Conservation (phyloP, 2,797 vertebrate species). For the Spea hammondii region DNA sequence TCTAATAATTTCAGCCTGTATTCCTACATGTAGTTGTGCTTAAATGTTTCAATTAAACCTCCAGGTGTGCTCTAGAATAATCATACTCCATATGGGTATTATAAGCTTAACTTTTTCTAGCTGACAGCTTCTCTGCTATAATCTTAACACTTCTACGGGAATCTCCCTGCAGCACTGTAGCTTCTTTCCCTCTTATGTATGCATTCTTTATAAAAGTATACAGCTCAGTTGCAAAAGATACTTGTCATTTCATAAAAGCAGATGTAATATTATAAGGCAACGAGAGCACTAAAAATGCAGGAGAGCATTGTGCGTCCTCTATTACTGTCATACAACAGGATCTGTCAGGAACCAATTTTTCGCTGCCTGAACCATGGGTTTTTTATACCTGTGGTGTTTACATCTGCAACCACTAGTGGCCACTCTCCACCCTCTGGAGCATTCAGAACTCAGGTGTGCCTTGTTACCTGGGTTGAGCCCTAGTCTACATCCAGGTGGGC, state of each 20-base stretch:
- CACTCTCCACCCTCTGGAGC: too few species aligned
- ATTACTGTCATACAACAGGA: too few species aligned
- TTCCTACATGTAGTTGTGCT: constrained; percentile 24
- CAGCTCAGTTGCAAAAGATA: constrained; percentile 11
- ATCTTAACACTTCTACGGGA: constrained; percentile 22
- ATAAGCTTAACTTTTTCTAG: constrained; percentile 36
- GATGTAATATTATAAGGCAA: not conserved
- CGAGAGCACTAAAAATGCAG: not conserved
- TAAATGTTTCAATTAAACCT: constrained; percentile 48
- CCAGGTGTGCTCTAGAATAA: constrained; percentile 36
- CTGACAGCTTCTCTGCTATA: constrained; percentile 31
- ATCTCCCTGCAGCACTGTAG: constrained; percentile 22
- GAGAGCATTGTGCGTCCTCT: too few species aligned
- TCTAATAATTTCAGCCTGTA: constrained; percentile 15
- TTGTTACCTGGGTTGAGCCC: too few species aligned
- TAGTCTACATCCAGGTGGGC: too few species aligned
- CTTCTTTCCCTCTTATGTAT: constrained; percentile 27
- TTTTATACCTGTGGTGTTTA: too few species aligned
- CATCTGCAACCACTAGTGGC: too few species aligned
- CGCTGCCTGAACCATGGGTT: too few species aligned
- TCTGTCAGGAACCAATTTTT: too few species aligned
- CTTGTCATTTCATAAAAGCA: constrained; percentile 13
- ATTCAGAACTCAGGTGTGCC: too few species aligned
- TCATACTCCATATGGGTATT: constrained; percentile 43
- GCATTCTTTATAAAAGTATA: constrained; percentile 22